phyloP scores from a whole-genome alignment of 2,113 vertebrate genomes.

The Misgurnus anguillicaudatus region DNA sequence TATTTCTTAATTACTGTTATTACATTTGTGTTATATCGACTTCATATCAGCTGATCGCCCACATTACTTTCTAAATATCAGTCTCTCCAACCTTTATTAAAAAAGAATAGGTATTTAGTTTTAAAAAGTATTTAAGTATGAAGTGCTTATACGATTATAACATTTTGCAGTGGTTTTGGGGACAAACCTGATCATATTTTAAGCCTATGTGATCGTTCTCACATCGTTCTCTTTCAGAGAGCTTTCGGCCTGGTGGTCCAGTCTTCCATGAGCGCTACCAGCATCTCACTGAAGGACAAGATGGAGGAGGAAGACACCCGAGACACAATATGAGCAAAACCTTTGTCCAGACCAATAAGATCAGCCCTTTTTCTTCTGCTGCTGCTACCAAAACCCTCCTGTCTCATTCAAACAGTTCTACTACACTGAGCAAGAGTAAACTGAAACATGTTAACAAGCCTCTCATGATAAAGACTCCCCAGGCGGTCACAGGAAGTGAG shows the following conservation, averaged over 20 bases:
- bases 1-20: too few species aligned
- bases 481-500: constrained; percentile 70
- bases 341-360: constrained; percentile 57
- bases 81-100: too few species aligned
- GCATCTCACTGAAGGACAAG: constrained; percentile 28
- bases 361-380: background rate
- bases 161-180: background rate
- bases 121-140: too few species aligned
- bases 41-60: too few species aligned
- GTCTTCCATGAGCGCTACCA: constrained; percentile 24
- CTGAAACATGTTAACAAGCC: constrained; percentile 83
- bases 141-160: too few species aligned
- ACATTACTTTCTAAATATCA: too few species aligned
- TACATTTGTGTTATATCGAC: too few species aligned
- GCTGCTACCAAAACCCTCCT: constrained; percentile 8
- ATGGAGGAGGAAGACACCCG: background rate
- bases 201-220: background rate
- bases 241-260: constrained; percentile 3
- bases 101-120: too few species aligned
- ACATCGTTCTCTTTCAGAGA: constrained; percentile 30
- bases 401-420: background rate
- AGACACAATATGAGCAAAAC: constrained; percentile 36
- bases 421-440: constrained; percentile 70
- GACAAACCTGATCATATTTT: background rate
- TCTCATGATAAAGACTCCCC: constrained; percentile 81